A percentile compares a stretch with the other conserved stretches of the same genome.
phyloP scores from a whole-genome alignment of 1,140 invertebrate genomes.

The Batillaria attramentaria region DNA sequence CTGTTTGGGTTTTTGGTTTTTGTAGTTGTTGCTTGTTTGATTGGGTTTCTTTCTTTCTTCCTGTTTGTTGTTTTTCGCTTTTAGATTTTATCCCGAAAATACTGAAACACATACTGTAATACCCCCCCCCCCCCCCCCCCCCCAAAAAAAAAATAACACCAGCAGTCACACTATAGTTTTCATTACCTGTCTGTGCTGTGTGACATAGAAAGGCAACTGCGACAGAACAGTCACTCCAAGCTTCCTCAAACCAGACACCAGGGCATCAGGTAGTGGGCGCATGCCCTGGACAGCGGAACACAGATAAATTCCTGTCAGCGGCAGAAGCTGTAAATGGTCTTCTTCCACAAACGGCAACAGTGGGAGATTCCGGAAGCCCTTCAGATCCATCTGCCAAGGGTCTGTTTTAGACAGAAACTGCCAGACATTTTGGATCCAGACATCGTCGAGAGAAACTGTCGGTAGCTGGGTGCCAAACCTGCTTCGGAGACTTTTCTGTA shows the following conservation, averaged over 20 bases:
- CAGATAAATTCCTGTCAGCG: conserved; percentile 19
- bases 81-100: too few species aligned
- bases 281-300: neutral
- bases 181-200: neutral
- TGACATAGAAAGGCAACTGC: conserved; percentile 16
- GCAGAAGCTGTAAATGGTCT: neutral
- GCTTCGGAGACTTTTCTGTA: conserved; percentile 1
- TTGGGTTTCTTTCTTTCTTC: too few species aligned
- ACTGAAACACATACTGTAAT: too few species aligned
- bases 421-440: conserved; percentile 32
- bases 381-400: too few species aligned
- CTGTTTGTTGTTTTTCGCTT: too few species aligned
- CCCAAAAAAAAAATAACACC: too few species aligned
- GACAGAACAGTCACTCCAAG: conserved; percentile 26
- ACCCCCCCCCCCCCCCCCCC: too few species aligned
- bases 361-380: neutral
- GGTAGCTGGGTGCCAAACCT: neutral
- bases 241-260: conserved; percentile 5
- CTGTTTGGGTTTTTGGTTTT: too few species aligned
- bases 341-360: conserved; percentile 20
- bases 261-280: neutral
- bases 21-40: too few species aligned
- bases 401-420: conserved; percentile 9
- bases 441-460: neutral
- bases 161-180: too few species aligned